Percentiles rank a stretch among this genome's conserved stretches.
Evolutionary conservation across 2,888 invertebrate species (phyloP).

Genomic region (Linnaemya tessellans): DNA sequence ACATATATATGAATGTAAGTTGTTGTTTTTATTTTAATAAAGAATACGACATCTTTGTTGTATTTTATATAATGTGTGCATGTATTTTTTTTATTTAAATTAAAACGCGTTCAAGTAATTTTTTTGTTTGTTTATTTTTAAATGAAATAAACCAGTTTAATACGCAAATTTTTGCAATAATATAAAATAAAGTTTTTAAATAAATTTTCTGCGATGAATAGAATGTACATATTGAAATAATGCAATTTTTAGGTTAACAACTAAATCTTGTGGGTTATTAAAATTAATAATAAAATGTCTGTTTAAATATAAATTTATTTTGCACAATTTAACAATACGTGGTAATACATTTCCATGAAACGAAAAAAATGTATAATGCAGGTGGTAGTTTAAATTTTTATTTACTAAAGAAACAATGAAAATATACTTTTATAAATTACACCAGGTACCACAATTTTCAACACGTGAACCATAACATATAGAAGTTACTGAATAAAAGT

Average conservation of each 20-base stretch:
- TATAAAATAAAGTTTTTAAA: neutral
- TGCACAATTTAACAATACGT: too few species aligned
- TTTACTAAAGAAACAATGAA: neutral
- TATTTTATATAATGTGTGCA: constrained; percentile 17
- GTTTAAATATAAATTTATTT: neutral
- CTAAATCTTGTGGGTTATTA: neutral
- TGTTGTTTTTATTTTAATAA: constrained; percentile 26
- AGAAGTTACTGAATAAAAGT: too few species aligned
- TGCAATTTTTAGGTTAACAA: neutral
- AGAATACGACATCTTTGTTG: neutral
- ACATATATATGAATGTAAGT: too few species aligned
- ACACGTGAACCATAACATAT: too few species aligned
- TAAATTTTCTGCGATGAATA: neutral
- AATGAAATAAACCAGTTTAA: constrained; percentile 37
- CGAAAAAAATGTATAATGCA: neutral
- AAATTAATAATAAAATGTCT: neutral
- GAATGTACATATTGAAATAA: neutral
- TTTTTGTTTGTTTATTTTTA: neutral
- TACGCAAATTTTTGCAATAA: neutral
- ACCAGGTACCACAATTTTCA: too few species aligned
- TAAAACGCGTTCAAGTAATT: constrained; percentile 51
- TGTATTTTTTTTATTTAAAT: constrained; percentile 3
- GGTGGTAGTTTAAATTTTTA: neutral
- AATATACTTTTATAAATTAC: neutral
- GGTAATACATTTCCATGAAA: neutral